These are phyloP conservation scores for Endotricha flammealis DNA, from an alignment of 2,888 invertebrate genomes.

Conservation along the genomic window DNA sequence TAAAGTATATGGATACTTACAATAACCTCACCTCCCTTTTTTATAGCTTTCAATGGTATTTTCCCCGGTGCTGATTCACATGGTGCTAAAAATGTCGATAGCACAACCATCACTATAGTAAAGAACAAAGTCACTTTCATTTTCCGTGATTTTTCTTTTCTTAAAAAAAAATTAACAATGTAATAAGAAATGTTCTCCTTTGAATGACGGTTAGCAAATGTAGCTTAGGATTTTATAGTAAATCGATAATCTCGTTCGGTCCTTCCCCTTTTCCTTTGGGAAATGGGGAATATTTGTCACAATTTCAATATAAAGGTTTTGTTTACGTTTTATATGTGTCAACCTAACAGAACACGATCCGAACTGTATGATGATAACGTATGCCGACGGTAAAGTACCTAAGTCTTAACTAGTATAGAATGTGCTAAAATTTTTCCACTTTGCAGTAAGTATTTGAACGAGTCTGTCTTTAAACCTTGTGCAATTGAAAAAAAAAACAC, in stretches of 20 bases:
- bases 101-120: slow-evolving; percentile 26
- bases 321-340: background rate
- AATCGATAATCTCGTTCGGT: background rate
- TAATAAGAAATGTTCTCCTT: background rate
- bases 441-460: too few species aligned
- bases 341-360: background rate
- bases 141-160: too few species aligned
- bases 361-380: too few species aligned
- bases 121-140: slow-evolving; percentile 35
- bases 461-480: too few species aligned
- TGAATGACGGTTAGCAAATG: background rate
- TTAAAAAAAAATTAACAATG: too few species aligned
- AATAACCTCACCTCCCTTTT: slow-evolving; percentile 34
- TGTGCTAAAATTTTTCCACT: too few species aligned
- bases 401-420: background rate
- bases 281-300: background rate
- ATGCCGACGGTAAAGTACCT: background rate
- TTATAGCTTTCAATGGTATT: slow-evolving; percentile 25
- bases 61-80: slow-evolving; percentile 29
- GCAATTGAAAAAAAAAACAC: too few species aligned
- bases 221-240: background rate
- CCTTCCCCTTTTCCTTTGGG: background rate
- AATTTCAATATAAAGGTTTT: background rate
- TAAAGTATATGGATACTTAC: slow-evolving; percentile 26
- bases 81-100: slow-evolving; percentile 26